Base-by-base conservation (phyloP, 2,888 invertebrate genomes). In the Dasypolia templi region DNA sequence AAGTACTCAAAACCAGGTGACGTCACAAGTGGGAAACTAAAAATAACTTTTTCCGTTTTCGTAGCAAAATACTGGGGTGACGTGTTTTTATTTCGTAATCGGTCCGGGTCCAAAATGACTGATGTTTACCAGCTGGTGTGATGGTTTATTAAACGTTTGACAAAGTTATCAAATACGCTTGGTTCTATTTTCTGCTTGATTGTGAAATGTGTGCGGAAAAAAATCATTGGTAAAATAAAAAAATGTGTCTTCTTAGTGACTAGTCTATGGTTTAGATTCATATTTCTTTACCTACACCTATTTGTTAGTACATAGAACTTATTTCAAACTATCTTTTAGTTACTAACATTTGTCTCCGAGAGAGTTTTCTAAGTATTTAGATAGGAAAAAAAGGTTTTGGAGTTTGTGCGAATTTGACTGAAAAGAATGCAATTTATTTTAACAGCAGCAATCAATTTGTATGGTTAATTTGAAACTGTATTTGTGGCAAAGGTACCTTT, bases 291-390 rank as follows among this genome's bases (percentile, higher is more conserved):
- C 35, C 44, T 70, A 14, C 42, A 64, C 46, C 51, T 68, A 74
- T 67, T 69, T 67, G 19, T 76, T 82, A 70, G 77, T 82, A 75
- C 35, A 56, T 72, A 70, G 51, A 75, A 62, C 42, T 81, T 58
- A 56, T 80, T 75, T 65, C 9, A 14, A 77, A 67, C 62, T 81
- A 64, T 82, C 75, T 77, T 75, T 77, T 72, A 49, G 72, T 77
- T 76, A 70, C 32, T 61, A 67, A 53, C 51, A 62, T 71, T 46
- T 72, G 73, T 70, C 55, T 84, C 77, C 77, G 82, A 76, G 83
- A 82, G 85, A 86, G 80, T 82, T 75, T n/a, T 85, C 82, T 82
- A 84, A 81, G 72, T 79, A 73, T 81, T 81, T 87, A 86, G 87
- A 86, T 86, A 86, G 85, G 70, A 86, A 85, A 76, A 82, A 86